These are phyloP conservation scores for Cheilinus undulatus DNA, from an alignment of 2,113 vertebrate genomes.

Conservation along the genomic window DNA sequence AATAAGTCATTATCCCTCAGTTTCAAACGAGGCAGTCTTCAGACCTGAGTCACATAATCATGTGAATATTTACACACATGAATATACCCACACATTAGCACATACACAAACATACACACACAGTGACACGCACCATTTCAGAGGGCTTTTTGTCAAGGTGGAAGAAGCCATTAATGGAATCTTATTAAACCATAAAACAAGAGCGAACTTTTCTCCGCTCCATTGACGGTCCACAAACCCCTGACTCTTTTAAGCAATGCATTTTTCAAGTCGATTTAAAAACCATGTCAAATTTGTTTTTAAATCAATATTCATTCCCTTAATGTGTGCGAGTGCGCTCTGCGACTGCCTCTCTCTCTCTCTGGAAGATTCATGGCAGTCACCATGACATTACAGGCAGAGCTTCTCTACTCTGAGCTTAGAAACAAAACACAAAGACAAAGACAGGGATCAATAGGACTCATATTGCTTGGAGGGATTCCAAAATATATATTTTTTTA, in stretches of 20 bases:
- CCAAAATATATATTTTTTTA: constrained; percentile 14
- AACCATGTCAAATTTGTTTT: constrained; percentile 79
- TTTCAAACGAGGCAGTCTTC: constrained; percentile 30
- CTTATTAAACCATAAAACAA: constrained; percentile 77
- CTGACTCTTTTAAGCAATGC: constrained; percentile 65
- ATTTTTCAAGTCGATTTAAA: constrained; percentile 74
- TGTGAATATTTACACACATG: constrained; percentile 15
- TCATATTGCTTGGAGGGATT: constrained; percentile 19
- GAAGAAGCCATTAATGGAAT: constrained; percentile 72
- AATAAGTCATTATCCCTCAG: constrained; percentile 25
- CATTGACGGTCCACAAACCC: constrained; percentile 65
- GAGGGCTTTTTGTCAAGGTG: constrained; percentile 63
- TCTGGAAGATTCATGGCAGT: constrained; percentile 58
- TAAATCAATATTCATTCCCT: constrained; percentile 81
- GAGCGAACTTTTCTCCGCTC: constrained; percentile 64
- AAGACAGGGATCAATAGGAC: constrained; percentile 30
- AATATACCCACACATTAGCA: background rate
- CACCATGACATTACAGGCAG: constrained; percentile 35
- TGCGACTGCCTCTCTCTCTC: constrained; percentile 54
- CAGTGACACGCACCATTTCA: constrained; percentile 31
- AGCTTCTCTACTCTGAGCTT: constrained; percentile 13
- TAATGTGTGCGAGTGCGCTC: constrained; percentile 65
- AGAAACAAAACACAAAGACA: constrained; percentile 36
- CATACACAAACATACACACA: background rate
- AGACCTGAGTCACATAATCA: constrained; percentile 46